Evolutionary conservation across 2,888 invertebrate species (phyloP).

Genomic region (Trissoscelio sp.): DNA sequence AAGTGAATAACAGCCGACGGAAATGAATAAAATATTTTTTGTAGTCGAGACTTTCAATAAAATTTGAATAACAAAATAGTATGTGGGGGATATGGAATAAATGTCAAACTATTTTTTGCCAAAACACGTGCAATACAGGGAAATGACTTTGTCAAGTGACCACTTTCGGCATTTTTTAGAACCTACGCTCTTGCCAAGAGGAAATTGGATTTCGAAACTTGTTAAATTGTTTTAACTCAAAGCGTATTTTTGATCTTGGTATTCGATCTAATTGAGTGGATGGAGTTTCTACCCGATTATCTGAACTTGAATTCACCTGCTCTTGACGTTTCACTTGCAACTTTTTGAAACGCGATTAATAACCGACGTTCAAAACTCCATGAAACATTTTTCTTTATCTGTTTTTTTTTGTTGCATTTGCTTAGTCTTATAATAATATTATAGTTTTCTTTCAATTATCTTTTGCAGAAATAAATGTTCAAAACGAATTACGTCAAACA

Average conservation of each 20-base stretch:
- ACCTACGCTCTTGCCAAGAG: conserved; percentile 1
- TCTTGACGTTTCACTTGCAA: conserved; percentile 53
- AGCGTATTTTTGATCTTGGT: conserved; percentile 40
- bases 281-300: conserved; percentile 41
- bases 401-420: not conserved
- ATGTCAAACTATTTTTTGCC: conserved; percentile 34
- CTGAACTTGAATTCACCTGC: conserved; percentile 46
- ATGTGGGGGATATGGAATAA: conserved; percentile 39
- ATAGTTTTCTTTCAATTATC: not conserved
- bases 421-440: not conserved
- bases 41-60: conserved; percentile 30
- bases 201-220: conserved; percentile 47
- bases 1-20: conserved; percentile 19
- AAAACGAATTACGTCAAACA: not conserved
- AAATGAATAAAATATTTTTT: conserved; percentile 56
- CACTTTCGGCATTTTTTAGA: conserved; percentile 29
- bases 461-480: not conserved
- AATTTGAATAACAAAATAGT: conserved; percentile 55
- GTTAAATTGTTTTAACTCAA: conserved; percentile 44
- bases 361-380: conserved; percentile 21
- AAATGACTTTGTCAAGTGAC: conserved; percentile 49
- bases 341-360: conserved; percentile 48
- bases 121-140: conserved; percentile 36
- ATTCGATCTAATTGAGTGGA: conserved; percentile 53
- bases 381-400: conserved; percentile 25